These are phyloP conservation scores for Taeniopygia guttata DNA, from an alignment of 2,797 vertebrate species.

Conservation along the genomic window DNA sequence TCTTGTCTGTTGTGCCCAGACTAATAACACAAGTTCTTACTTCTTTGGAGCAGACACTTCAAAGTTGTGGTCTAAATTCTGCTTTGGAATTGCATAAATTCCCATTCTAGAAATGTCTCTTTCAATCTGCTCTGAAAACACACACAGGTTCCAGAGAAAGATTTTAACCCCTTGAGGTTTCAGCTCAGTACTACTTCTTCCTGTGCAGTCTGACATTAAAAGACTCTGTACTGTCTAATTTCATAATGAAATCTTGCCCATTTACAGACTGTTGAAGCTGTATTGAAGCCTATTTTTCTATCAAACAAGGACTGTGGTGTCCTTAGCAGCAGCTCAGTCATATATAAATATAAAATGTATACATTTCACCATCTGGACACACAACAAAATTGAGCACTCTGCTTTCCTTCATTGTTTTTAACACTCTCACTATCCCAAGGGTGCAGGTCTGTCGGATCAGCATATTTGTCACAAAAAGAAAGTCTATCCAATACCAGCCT, in stretches of 20 bases:
- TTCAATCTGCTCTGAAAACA: neutral
- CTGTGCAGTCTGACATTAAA: neutral
- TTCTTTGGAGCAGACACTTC: neutral
- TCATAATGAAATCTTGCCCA: neutral
- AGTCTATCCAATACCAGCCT: neutral
- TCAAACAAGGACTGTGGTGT: neutral
- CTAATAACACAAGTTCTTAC: neutral
- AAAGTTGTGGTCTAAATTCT: slow-evolving; percentile 19
- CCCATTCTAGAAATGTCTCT: neutral
- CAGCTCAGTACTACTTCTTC: neutral
- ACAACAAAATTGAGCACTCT: neutral
- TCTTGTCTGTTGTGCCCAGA: neutral
- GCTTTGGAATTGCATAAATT: neutral
- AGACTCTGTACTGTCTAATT: neutral
- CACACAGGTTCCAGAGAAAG: neutral
- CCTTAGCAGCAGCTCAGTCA: neutral
- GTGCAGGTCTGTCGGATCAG: neutral
- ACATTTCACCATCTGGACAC: neutral
- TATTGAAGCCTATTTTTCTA: neutral
- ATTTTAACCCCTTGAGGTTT: neutral
- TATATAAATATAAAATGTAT: too few relatives aligned
- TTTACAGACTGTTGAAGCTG: neutral
- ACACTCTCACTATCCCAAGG: neutral
- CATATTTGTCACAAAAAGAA: neutral
- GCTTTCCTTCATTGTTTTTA: neutral